These are phyloP conservation scores for Macroglossus sobrinus DNA, from an alignment of 2,113 vertebrate species.

Conservation along the genomic window DNA sequence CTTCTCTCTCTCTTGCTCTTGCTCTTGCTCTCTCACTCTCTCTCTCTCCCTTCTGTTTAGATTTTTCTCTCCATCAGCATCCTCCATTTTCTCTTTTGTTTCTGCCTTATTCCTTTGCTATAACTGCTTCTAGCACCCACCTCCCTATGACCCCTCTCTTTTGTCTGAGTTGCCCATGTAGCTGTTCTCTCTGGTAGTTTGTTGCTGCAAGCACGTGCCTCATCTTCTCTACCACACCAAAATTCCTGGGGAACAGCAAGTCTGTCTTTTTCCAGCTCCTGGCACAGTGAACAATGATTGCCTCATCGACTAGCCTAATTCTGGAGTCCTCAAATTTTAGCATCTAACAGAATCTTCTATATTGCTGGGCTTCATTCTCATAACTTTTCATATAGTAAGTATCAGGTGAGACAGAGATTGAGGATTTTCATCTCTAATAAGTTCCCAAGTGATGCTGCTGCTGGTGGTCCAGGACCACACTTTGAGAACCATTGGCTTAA, in stretches of 20 bases:
- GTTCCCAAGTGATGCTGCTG: neutral
- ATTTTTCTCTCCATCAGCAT: neutral
- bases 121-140: neutral
- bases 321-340: neutral
- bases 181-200: neutral
- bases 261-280: neutral
- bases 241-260: neutral
- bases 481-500: neutral
- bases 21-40: neutral
- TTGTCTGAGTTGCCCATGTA: neutral
- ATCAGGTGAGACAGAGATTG: neutral
- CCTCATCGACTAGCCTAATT: neutral
- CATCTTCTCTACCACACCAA: neutral
- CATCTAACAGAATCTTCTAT: neutral
- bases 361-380: neutral
- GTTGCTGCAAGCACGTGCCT: neutral
- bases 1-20: neutral
- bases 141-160: neutral
- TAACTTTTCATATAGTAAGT: neutral
- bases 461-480: neutral
- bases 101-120: neutral
- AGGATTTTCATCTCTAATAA: neutral
- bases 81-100: neutral
- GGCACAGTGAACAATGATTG: neutral
- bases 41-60: neutral